Evolutionary conservation across 2,797 vertebrate species (phyloP).

Genomic region (Sebastes minor): DNA sequence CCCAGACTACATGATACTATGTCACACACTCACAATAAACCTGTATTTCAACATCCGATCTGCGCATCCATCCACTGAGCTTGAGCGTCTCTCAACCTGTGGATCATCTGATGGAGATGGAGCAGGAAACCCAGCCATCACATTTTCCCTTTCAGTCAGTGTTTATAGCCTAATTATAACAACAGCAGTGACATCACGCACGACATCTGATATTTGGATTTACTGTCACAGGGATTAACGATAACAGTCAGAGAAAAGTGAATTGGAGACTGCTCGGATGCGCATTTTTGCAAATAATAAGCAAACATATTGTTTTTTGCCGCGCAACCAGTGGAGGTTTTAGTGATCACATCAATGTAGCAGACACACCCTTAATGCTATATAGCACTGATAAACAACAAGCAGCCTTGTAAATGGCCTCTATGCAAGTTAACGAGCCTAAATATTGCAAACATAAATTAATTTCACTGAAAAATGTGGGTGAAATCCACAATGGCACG

Average conservation of each 20-base stretch:
- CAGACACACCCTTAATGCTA: conserved; percentile 57
- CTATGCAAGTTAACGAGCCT: neutral
- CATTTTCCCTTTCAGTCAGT: neutral
- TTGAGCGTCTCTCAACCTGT: conserved; percentile 61
- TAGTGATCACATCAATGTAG: neutral
- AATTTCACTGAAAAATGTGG: neutral
- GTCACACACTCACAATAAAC: neutral
- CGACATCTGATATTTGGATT: neutral
- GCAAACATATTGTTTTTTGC: neutral
- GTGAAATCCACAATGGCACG: neutral
- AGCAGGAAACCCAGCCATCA: neutral
- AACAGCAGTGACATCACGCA: neutral
- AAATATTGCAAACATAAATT: neutral
- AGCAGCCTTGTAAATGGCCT: neutral
- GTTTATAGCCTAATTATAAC: neutral
- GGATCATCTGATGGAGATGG: conserved; percentile 35
- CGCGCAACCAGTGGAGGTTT: neutral
- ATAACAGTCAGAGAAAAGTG: neutral
- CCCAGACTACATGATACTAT: neutral
- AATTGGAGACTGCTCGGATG: neutral
- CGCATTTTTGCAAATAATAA: neutral
- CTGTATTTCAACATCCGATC: neutral
- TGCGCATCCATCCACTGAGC: neutral
- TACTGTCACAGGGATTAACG: neutral
- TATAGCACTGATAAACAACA: conserved; percentile 9